These are phyloP conservation scores for Galbula dea DNA, from an alignment of 2,113 vertebrate genomes.

Conservation along the genomic window DNA sequence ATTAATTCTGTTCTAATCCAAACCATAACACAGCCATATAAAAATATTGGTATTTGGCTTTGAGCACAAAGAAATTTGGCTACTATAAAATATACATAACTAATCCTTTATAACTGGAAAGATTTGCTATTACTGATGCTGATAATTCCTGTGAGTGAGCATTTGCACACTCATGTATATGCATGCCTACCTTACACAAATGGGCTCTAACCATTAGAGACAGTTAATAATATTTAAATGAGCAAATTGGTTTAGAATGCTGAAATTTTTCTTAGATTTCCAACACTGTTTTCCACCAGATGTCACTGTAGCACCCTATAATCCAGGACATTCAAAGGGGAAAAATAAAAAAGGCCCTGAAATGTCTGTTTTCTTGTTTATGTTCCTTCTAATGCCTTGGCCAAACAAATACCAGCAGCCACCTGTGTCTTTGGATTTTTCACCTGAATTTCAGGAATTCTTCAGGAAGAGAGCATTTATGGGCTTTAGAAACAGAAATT, in stretches of 20 bases:
- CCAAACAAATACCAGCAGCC: not conserved
- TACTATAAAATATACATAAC: rapidly evolving
- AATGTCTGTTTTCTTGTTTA: not conserved
- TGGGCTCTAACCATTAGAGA: not conserved
- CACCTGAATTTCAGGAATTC: not conserved
- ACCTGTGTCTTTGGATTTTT: not conserved
- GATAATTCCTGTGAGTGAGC: not conserved
- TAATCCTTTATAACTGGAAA: not conserved
- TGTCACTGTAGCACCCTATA: conserved; percentile 66
- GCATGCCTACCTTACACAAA: not conserved
- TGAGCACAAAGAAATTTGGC: not conserved
- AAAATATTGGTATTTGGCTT: not conserved
- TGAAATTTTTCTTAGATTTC: not conserved
- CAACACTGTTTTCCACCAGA: conserved; percentile 52
- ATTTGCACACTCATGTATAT: not conserved
- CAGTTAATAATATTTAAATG: not conserved
- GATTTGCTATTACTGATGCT: not conserved
- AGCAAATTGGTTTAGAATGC: not conserved
- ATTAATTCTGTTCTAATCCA: no score
- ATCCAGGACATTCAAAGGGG: not conserved
- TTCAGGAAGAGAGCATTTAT: not conserved
- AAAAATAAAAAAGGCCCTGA: not conserved
- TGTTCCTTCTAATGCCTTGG: not conserved
- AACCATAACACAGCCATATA: not conserved
- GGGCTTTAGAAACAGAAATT: not conserved